Conservation (phyloP, 2,797 vertebrate genomes). For the Pseudocheirus occidentalis region DNA sequence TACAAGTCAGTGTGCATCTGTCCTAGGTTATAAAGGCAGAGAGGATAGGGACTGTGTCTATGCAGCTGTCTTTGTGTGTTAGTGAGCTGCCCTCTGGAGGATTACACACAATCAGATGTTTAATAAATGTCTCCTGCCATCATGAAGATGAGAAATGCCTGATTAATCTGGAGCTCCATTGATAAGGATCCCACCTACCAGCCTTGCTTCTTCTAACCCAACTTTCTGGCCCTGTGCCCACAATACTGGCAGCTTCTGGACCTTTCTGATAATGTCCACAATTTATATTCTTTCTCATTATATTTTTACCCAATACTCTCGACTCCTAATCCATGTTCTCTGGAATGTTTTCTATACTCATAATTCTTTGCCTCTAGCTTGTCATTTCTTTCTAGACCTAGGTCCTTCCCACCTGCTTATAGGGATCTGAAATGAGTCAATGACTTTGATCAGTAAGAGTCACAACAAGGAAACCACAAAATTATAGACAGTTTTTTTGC, state of each 20-base stretch:
- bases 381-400: constrained; percentile 9
- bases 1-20: neutral
- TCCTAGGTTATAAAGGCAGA: neutral
- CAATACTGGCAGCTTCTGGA: neutral
- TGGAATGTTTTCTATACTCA: neutral
- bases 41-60: neutral
- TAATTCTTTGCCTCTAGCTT: neutral
- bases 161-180: neutral
- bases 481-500: neutral
- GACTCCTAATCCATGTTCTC: neutral
- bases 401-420: constrained; percentile 10
- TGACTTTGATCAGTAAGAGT: constrained; percentile 1
- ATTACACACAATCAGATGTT: neutral
- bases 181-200: neutral
- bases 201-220: constrained; percentile 9
- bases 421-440: constrained; percentile 29
- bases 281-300: neutral
- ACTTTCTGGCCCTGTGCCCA: constrained; percentile 18
- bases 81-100: neutral
- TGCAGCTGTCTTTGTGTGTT: neutral
- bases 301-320: constrained; percentile 25
- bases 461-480: constrained; percentile 32
- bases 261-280: constrained; percentile 3
- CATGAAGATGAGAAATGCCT: neutral
- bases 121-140: constrained; percentile 24